Conservation (phyloP, 2,113 vertebrate species). For the Climacteris rufus region DNA sequence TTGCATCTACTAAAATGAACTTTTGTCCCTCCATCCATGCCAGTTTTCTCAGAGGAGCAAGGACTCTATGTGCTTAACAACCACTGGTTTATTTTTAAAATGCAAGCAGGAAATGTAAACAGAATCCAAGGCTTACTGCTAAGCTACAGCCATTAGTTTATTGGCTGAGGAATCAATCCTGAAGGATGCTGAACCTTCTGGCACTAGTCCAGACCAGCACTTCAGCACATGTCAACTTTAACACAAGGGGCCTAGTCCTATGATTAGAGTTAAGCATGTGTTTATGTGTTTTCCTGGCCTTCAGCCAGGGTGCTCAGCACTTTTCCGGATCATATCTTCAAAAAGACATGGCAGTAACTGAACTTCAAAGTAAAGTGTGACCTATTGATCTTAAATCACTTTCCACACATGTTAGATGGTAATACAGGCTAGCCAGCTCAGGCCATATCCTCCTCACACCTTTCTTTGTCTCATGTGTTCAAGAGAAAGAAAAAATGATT, state of each 20-base stretch:
- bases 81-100: not conserved
- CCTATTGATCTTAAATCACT: conserved; percentile 33
- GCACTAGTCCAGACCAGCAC: conserved; percentile 7
- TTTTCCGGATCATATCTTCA: conserved; percentile 3
- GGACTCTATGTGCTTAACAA: not conserved
- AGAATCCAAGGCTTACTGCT: conserved; percentile 5
- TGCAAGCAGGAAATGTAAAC: conserved; percentile 31
- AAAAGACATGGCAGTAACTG: not conserved
- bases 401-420: conserved; percentile 6
- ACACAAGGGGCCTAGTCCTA: conserved; percentile 10
- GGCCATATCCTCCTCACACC: not conserved
- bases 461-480: not conserved
- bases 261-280: conserved; percentile 56
- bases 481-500: conserved; percentile 20
- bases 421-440: not conserved
- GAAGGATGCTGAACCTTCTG: conserved; percentile 33
- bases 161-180: conserved; percentile 18
- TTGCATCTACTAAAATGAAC: not conserved
- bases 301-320: conserved; percentile 24
- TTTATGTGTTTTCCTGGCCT: conserved; percentile 48
- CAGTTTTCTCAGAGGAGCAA: not conserved
- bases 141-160: not conserved
- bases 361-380: conserved; percentile 48
- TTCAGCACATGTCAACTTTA: conserved; percentile 47
- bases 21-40: not conserved